phyloP scores from a whole-genome alignment of 2,797 vertebrate species.

The Leuciscus waleckii region DNA sequence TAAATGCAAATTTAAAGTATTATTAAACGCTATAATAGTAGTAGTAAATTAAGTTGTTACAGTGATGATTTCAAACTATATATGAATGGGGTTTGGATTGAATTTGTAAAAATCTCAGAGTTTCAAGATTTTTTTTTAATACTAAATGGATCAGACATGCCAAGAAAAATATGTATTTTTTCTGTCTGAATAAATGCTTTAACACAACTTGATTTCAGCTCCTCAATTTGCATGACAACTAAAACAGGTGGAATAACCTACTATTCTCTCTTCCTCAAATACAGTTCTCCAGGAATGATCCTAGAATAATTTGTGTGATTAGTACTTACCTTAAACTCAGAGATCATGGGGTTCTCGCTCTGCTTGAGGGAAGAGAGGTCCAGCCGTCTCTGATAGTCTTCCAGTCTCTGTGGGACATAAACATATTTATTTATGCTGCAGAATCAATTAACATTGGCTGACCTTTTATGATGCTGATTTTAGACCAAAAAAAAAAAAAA shows the following conservation, averaged over 20 bases:
- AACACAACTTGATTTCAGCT: background rate
- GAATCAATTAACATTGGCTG: slow-evolving; percentile 22
- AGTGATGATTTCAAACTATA: background rate
- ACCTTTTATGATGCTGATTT: slow-evolving; percentile 12
- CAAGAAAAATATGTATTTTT: background rate
- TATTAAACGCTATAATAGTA: background rate
- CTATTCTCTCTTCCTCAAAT: background rate
- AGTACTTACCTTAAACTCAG: slow-evolving; percentile 87
- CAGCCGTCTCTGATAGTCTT: slow-evolving; percentile 92
- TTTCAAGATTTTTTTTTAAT: background rate
- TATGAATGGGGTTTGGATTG: background rate
- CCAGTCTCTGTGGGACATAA: slow-evolving; percentile 79
- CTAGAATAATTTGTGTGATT: background rate
- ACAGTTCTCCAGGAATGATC: background rate
- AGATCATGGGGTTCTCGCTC: slow-evolving; percentile 91
- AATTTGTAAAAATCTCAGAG: background rate
- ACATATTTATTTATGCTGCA: slow-evolving; percentile 18
- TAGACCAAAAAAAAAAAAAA: background rate
- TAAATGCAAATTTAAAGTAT: background rate
- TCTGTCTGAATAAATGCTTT: background rate
- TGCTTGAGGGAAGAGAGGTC: slow-evolving; percentile 93
- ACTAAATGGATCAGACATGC: background rate
- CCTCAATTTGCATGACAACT: background rate
- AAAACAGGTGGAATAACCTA: background rate
- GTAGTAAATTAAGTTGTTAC: background rate